Conservation (phyloP, 1,140 invertebrate genomes). For the Vollenhovia emeryi region DNA sequence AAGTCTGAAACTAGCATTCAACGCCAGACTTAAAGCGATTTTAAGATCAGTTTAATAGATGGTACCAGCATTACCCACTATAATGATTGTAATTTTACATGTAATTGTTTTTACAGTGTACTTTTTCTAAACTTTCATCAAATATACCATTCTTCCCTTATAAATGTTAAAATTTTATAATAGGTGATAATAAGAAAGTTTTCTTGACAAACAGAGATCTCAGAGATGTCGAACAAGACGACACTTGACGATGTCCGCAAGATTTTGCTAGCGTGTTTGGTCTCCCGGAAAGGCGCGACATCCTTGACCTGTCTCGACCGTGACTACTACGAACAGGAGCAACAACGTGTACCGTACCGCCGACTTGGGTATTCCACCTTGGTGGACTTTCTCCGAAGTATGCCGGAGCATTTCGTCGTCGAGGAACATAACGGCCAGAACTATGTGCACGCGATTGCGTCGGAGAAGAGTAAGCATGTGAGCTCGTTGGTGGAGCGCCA, state of each 20-base stretch:
- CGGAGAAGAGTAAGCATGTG: slow-evolving; percentile 74
- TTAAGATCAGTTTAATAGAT: too few species aligned
- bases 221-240: background rate
- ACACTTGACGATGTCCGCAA: slow-evolving; percentile 46
- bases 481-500: slow-evolving; percentile 73
- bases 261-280: slow-evolving; percentile 66
- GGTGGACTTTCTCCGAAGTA: slow-evolving; percentile 60
- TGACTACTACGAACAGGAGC: slow-evolving; percentile 66
- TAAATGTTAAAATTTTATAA: background rate
- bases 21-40: too few species aligned
- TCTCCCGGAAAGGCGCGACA: slow-evolving; percentile 42
- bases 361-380: slow-evolving; percentile 61
- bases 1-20: too few species aligned
- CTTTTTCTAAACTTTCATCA: background rate
- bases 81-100: too few species aligned
- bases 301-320: slow-evolving; percentile 21
- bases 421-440: background rate
- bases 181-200: background rate
- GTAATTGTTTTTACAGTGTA: too few species aligned
- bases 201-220: background rate
- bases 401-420: slow-evolving; percentile 59
- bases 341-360: slow-evolving; percentile 70
- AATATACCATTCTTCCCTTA: background rate
- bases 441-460: slow-evolving; percentile 63
- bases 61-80: too few species aligned